Evolutionary conservation across 2,888 invertebrate species (phyloP).

Genomic region (Lampropteryx suffumata): DNA sequence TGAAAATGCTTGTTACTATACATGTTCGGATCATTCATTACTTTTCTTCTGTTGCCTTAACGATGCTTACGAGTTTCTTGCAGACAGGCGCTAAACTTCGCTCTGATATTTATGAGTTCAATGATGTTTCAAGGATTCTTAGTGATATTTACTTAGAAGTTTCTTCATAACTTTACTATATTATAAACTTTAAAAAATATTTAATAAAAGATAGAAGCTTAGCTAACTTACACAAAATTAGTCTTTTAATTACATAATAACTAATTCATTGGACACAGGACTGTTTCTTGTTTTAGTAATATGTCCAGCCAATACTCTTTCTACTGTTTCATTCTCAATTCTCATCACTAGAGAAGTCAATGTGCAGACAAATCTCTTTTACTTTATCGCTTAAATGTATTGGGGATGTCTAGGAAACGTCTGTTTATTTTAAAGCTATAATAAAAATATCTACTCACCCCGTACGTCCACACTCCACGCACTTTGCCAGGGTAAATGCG

Average conservation of each 20-base stretch:
- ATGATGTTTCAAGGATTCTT: conserved; percentile 2
- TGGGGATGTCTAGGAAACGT: neutral
- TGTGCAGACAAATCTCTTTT: no score
- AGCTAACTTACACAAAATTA: no score
- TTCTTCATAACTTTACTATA: no score
- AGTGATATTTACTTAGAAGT: no score
- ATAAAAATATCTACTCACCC: conserved; percentile 35
- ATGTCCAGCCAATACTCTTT: no score
- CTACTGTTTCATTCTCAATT: no score
- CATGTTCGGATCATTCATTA: conserved; percentile 33
- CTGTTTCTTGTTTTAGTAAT: no score
- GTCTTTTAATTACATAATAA: no score
- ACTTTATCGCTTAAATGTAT: neutral
- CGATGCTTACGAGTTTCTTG: conserved; percentile 16
- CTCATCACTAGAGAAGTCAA: no score
- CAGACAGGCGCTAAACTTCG: conserved; percentile 15
- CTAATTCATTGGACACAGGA: no score
- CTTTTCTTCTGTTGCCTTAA: conserved; percentile 28
- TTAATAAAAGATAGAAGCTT: no score
- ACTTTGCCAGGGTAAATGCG: conserved; percentile 47
- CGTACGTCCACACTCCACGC: conserved; percentile 41
- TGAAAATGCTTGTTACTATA: conserved; percentile 39
- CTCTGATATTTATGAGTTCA: conserved; percentile 14
- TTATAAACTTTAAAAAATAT: neutral
- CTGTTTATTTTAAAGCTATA: conserved; percentile 10